Percentiles rank a stretch among this genome's conserved stretches.
phyloP scores from a whole-genome alignment of 2,797 vertebrate species.

The Sebastes diaconus region DNA sequence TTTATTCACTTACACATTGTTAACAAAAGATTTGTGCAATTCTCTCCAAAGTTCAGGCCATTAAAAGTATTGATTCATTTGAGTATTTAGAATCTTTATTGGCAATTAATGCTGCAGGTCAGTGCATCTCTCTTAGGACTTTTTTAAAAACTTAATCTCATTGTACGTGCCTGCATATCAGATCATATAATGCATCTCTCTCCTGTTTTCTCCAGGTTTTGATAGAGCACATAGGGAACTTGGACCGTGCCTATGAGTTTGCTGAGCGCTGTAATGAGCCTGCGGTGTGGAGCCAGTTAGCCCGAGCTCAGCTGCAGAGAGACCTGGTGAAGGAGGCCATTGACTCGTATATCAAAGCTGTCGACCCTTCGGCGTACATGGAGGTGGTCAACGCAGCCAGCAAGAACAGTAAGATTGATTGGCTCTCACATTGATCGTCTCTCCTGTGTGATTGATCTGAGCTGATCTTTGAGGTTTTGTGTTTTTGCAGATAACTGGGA shows the following conservation, averaged over 20 bases:
- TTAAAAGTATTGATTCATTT: not conserved
- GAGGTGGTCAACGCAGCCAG: slow-evolving; percentile 90
- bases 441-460: not conserved
- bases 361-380: slow-evolving; percentile 89
- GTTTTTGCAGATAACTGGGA: slow-evolving; percentile 88
- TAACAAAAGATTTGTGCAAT: not conserved
- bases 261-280: slow-evolving; percentile 92
- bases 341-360: slow-evolving; percentile 90
- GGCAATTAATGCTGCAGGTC: not conserved
- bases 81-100: not conserved
- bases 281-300: slow-evolving; percentile 91
- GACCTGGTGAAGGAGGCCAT: slow-evolving; percentile 93
- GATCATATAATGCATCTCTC: not conserved
- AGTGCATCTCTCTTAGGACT: not conserved
- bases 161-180: not conserved
- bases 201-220: slow-evolving; percentile 80
- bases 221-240: slow-evolving; percentile 93
- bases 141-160: not conserved
- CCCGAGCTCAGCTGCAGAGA: slow-evolving; percentile 88
- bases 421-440: not conserved
- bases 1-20: not conserved
- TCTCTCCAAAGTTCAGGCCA: not conserved
- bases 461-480: slow-evolving; percentile 39
- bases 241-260: slow-evolving; percentile 97
- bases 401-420: slow-evolving; percentile 82